These are phyloP conservation scores for Dasyornis broadbenti DNA, from an alignment of 2,113 vertebrate species.

Conservation along the genomic window DNA sequence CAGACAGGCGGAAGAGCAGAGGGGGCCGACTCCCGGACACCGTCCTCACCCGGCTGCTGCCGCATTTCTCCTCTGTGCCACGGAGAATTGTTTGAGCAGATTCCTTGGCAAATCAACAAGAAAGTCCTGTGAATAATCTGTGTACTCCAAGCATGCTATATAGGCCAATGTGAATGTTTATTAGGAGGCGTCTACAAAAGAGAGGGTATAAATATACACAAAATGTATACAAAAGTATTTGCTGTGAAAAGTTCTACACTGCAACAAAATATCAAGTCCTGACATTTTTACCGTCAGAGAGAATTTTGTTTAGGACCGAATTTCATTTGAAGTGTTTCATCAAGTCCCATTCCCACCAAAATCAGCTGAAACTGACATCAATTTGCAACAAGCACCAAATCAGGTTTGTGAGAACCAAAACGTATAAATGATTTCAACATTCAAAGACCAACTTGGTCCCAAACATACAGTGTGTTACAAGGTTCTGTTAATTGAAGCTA, in stretches of 20 bases:
- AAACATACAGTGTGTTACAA: neutral
- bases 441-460: neutral
- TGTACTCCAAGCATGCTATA: neutral
- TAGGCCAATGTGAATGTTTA: neutral
- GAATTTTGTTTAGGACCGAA: neutral
- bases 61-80: conserved; percentile 91
- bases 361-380: neutral
- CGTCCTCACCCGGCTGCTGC: conserved; percentile 85
- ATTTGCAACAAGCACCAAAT: neutral
- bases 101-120: conserved; percentile 70
- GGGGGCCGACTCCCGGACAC: conserved; percentile 81
- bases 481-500: neutral
- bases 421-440: neutral
- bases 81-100: conserved; percentile 89
- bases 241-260: neutral
- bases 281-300: neutral
- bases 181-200: neutral
- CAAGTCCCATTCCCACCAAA: neutral
- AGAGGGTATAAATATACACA: neutral
- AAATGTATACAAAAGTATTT: neutral
- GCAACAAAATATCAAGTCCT: neutral
- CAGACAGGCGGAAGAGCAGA: conserved; percentile 83
- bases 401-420: neutral
- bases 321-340: neutral
- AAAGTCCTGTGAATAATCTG: neutral